Conservation (phyloP, 1,140 invertebrate genomes). For the Heliconius nattereri region DNA sequence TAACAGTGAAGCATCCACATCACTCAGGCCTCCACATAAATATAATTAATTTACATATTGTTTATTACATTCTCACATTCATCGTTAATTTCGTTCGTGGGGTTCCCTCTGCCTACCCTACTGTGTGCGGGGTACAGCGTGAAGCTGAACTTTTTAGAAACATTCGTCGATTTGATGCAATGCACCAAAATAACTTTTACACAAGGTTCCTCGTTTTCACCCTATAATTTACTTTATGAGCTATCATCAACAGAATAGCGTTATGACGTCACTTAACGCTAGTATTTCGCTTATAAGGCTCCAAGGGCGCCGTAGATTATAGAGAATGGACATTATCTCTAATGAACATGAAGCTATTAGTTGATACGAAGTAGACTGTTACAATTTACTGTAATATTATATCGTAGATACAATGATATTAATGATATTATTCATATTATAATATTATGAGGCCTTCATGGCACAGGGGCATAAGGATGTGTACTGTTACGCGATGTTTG, state of each 20-base stretch:
- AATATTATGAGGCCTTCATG: not conserved
- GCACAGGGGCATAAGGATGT: too few relatives aligned
- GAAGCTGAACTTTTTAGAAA: too few relatives aligned
- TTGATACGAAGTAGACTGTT: conserved; percentile 8
- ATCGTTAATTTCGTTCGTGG: too few relatives aligned
- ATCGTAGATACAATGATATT: not conserved
- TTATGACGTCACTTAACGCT: conserved; percentile 48
- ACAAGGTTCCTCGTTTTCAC: conserved; percentile 1
- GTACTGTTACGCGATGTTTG: too few relatives aligned
- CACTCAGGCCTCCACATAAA: too few relatives aligned
- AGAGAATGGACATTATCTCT: conserved; percentile 24
- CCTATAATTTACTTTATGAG: conserved; percentile 45
- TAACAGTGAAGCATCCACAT: too few relatives aligned
- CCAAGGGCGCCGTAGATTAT: conserved; percentile 27
- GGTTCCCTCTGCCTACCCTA: too few relatives aligned
- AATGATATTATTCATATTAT: not conserved
- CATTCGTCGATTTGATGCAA: not conserved
- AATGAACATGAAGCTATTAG: conserved; percentile 31
- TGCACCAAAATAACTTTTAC: conserved; percentile 1
- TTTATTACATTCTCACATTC: too few relatives aligned
- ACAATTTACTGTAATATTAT: not conserved
- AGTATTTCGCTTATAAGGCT: conserved; percentile 30
- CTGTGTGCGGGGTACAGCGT: too few relatives aligned
- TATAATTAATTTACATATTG: too few relatives aligned
- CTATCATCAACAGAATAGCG: conserved; percentile 45